phyloP scores from a whole-genome alignment of 2,888 invertebrate species.

The Acheta domesticus region DNA sequence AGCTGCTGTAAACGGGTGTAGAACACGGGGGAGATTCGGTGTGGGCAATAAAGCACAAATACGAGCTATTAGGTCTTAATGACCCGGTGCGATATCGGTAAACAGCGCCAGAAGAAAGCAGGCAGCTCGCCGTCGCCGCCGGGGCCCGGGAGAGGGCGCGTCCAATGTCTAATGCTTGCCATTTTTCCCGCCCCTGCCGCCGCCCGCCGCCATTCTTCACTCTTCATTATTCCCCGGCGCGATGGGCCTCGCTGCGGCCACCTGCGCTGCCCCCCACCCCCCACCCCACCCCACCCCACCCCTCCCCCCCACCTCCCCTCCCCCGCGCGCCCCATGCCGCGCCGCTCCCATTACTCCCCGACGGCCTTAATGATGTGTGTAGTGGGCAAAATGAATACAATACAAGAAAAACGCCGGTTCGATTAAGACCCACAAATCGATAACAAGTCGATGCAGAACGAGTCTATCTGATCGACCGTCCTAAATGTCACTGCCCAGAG shows the following conservation, averaged over 20 bases:
- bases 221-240: neutral
- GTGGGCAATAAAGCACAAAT: slow-evolving; percentile 18
- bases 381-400: neutral
- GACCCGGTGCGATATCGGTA: slow-evolving; percentile 18
- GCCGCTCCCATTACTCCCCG: neutral
- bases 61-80: slow-evolving; percentile 18
- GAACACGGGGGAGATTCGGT: slow-evolving; percentile 18
- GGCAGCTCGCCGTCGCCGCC: neutral
- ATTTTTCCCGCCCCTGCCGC: neutral
- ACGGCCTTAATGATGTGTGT: neutral
- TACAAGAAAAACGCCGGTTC: slow-evolving; percentile 1
- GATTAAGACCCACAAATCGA: neutral
- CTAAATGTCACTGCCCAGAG: neutral
- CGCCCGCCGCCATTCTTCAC: neutral
- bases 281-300: neutral
- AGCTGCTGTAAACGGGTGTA: neutral
- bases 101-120: neutral
- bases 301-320: neutral
- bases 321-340: neutral
- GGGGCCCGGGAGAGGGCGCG: neutral
- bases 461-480: neutral
- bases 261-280: neutral
- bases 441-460: neutral
- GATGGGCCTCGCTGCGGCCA: neutral
- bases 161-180: neutral